Evolutionary conservation across 2,797 vertebrate species (phyloP).

Genomic region (Microtus obscurus): DNA sequence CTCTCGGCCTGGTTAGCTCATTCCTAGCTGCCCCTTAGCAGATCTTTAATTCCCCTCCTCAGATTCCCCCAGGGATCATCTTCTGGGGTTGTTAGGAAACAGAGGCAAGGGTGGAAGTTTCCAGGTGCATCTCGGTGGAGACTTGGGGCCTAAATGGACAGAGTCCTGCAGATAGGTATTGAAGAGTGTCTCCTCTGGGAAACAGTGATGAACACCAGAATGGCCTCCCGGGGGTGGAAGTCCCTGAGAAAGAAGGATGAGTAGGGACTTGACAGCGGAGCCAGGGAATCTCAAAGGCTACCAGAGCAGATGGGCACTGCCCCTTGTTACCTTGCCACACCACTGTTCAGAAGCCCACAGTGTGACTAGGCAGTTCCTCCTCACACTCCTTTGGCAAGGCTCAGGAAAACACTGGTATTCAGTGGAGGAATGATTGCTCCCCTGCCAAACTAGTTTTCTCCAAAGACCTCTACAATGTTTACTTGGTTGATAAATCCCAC

Average conservation of each 20-base stretch:
- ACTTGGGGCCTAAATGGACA: neutral
- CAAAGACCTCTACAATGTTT: neutral
- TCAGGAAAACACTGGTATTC: neutral
- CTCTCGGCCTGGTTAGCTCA: neutral
- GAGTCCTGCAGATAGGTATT: neutral
- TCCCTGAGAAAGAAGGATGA: neutral
- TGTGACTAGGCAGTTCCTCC: neutral
- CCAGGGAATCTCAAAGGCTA: neutral
- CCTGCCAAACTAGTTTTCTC: neutral
- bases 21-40: neutral
- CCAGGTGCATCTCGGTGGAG: neutral
- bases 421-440: neutral
- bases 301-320: neutral
- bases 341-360: neutral
- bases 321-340: neutral
- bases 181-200: neutral
- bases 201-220: neutral
- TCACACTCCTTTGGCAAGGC: neutral
- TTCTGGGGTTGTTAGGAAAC: neutral
- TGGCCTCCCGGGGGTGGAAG: neutral
- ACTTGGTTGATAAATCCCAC: neutral
- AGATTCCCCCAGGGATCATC: slow-evolving; percentile 1
- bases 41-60: neutral
- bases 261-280: neutral
- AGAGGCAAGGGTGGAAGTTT: neutral